Percentiles rank a stretch among this genome's conserved stretches.
phyloP scores from a whole-genome alignment of 2,888 invertebrate species.

The Leptura quadrifasciata region DNA sequence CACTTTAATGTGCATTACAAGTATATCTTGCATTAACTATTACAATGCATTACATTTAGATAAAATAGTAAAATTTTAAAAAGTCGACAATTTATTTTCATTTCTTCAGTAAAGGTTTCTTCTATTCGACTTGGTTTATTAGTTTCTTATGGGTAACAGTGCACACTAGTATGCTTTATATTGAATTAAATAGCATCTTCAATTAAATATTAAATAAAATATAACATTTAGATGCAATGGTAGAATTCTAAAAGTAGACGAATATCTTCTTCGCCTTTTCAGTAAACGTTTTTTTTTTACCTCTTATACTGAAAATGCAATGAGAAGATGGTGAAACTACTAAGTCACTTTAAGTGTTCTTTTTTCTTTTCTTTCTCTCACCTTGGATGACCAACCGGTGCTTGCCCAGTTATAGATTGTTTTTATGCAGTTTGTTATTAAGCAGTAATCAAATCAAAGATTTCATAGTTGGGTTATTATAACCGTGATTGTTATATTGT shows the following conservation, averaged over 20 bases:
- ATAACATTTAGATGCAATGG: no score
- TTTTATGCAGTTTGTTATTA: slow-evolving; percentile 28
- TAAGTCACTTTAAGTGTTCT: slow-evolving; percentile 29
- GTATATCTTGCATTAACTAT: slow-evolving; percentile 10
- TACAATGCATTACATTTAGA: slow-evolving; percentile 37
- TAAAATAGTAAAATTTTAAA: slow-evolving; percentile 14
- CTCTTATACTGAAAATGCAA: slow-evolving; percentile 30
- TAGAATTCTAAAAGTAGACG: no score
- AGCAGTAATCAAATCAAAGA: slow-evolving; percentile 48
- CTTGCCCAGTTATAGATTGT: slow-evolving; percentile 28
- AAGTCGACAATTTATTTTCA: neutral
- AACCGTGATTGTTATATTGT: slow-evolving; percentile 67
- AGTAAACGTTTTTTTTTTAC: no score
- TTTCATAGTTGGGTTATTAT: slow-evolving; percentile 68
- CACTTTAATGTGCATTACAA: slow-evolving; percentile 11
- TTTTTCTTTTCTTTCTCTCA: slow-evolving; percentile 47
- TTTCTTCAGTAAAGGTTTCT: slow-evolving; percentile 11
- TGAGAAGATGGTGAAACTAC: slow-evolving; percentile 14
- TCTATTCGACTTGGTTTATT: no score
- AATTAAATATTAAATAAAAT: no score
- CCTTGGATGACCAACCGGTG: slow-evolving; percentile 30
- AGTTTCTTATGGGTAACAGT: no score
- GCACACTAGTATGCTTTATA: no score
- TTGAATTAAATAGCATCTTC: no score
- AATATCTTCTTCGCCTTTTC: no score